These are phyloP conservation scores for Therioaphis trifolii DNA, from an alignment of 2,888 invertebrate species.

Conservation along the genomic window DNA sequence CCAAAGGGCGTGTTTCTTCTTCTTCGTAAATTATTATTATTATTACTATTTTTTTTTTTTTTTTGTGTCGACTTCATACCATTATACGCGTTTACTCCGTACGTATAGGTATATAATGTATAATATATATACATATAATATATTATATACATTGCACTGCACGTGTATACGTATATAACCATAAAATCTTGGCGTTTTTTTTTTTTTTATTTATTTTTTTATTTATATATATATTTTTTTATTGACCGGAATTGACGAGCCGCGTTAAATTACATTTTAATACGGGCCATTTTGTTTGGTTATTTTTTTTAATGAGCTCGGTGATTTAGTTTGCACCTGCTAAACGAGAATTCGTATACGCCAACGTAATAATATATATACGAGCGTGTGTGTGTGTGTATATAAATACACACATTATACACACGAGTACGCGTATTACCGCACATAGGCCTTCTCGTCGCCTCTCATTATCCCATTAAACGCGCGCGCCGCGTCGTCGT, in stretches of 20 bases:
- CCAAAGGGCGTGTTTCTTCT: constrained; percentile 32
- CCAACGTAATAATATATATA: not conserved
- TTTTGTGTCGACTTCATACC: constrained; percentile 27
- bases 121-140: not conserved
- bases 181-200: constrained; percentile 37
- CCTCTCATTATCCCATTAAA: constrained; percentile 47
- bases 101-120: too few relatives aligned
- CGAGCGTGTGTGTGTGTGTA: too few relatives aligned
- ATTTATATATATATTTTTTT: too few relatives aligned
- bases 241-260: constrained; percentile 60
- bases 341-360: constrained; percentile 43
- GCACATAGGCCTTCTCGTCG: not conserved
- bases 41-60: not conserved
- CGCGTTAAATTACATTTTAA: constrained; percentile 60
- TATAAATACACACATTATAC: too few relatives aligned
- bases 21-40: not conserved
- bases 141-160: not conserved
- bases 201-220: too few relatives aligned
- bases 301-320: constrained; percentile 53
- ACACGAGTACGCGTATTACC: too few relatives aligned
- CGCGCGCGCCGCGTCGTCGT: too few relatives aligned
- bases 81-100: too few relatives aligned
- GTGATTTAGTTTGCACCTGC: constrained; percentile 56
- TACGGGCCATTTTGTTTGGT: constrained; percentile 43
- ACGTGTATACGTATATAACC: not conserved